Evolutionary conservation across 2,113 vertebrate genomes (phyloP).

Genomic region (Scartelaos histophorus): DNA sequence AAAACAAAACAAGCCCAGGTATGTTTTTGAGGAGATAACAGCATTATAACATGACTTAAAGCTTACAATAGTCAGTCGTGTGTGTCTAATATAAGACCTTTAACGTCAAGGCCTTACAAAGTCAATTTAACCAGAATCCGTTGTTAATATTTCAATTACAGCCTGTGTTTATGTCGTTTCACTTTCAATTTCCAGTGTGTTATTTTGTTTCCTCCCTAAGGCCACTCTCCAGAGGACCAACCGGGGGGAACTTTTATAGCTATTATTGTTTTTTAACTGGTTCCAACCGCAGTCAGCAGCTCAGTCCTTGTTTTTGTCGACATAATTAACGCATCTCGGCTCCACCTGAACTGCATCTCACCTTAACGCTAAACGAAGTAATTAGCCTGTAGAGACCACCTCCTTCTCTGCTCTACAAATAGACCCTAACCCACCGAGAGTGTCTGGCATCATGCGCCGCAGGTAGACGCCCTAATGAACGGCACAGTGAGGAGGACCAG

Average conservation of each 20-base stretch:
- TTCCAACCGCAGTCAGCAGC: not conserved
- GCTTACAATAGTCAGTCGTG: too few species aligned
- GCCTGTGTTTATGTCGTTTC: not conserved
- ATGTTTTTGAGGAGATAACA: too few species aligned
- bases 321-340: slow-evolving; percentile 47
- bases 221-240: not conserved
- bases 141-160: not conserved
- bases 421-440: slow-evolving; percentile 47
- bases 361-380: slow-evolving; percentile 57
- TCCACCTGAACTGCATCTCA: slow-evolving; percentile 48
- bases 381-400: slow-evolving; percentile 57
- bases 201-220: slow-evolving; percentile 11
- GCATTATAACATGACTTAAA: too few species aligned
- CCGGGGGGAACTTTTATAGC: slow-evolving; percentile 25
- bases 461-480: slow-evolving; percentile 43
- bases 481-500: not conserved
- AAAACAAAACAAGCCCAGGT: too few species aligned
- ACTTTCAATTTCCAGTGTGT: slow-evolving; percentile 3
- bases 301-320: slow-evolving; percentile 19
- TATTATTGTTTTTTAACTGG: slow-evolving; percentile 45
- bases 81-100: not conserved
- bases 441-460: slow-evolving; percentile 31
- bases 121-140: not conserved
- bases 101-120: not conserved
- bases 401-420: slow-evolving; percentile 52